Evolutionary conservation across 2,888 invertebrate genomes (phyloP).

Genomic region (Muscina levida): DNA sequence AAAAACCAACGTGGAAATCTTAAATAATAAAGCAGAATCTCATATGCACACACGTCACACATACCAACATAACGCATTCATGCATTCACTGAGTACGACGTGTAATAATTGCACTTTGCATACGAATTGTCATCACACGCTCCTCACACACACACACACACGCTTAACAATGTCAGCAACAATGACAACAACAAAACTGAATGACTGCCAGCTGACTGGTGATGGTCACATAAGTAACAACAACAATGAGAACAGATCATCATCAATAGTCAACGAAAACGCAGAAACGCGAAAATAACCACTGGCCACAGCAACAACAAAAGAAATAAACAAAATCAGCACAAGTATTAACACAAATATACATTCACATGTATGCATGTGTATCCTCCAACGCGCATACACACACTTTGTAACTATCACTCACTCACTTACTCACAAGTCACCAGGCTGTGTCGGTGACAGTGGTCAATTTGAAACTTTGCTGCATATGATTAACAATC

Average conservation of each 20-base stretch:
- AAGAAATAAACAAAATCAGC: too few species aligned
- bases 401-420: neutral
- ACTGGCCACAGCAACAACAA: too few species aligned
- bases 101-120: slow-evolving; percentile 79
- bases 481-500: slow-evolving; percentile 68
- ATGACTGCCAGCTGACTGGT: slow-evolving; percentile 52
- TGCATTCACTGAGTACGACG: slow-evolving; percentile 50
- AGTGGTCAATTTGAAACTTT: slow-evolving; percentile 49
- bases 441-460: slow-evolving; percentile 22
- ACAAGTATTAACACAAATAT: too few species aligned
- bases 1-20: neutral
- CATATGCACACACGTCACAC: slow-evolving; percentile 3
- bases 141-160: slow-evolving; percentile 62
- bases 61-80: neutral
- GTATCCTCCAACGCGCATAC: neutral
- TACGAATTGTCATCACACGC: slow-evolving; percentile 78
- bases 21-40: neutral
- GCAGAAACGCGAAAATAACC: slow-evolving; percentile 30
- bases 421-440: neutral
- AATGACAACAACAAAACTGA: slow-evolving; percentile 23
- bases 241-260: slow-evolving; percentile 56
- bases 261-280: slow-evolving; percentile 26
- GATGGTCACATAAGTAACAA: slow-evolving; percentile 56
- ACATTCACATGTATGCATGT: too few species aligned
- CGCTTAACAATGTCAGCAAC: slow-evolving; percentile 29